phyloP scores from a whole-genome alignment of 2,113 vertebrate species.

The Zootoca vivipara region DNA sequence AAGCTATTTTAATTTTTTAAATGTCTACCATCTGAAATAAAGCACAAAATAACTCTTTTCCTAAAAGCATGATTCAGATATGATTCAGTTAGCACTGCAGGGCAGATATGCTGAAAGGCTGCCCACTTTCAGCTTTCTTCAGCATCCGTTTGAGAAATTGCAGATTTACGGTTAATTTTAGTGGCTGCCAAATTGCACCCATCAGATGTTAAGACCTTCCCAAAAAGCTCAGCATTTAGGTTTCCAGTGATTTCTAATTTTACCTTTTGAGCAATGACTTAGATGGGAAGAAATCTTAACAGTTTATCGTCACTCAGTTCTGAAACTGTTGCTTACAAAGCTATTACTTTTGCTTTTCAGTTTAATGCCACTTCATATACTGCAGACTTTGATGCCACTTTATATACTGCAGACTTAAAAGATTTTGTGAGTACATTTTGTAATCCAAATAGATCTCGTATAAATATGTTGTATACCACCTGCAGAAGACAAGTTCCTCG shows the following conservation, averaged over 20 bases:
- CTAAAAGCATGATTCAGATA: neutral
- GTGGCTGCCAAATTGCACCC: neutral
- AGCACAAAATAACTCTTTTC: neutral
- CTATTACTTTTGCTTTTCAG: conserved; percentile 65
- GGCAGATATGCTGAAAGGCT: neutral
- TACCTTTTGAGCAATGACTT: neutral
- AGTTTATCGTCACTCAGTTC: neutral
- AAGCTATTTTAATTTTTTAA: neutral
- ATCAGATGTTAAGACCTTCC: neutral
- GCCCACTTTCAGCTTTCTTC: neutral
- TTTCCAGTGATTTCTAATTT: neutral
- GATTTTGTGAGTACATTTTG: conserved; percentile 70
- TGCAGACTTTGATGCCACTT: conserved; percentile 70
- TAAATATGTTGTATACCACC: neutral
- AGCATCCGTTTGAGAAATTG: neutral
- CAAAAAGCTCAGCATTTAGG: neutral
- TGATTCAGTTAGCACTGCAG: neutral
- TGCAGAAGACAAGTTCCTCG: neutral
- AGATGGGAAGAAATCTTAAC: neutral
- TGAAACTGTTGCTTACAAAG: conserved; percentile 19
- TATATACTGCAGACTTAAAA: conserved; percentile 75
- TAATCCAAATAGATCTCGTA: neutral
- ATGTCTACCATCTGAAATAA: neutral
- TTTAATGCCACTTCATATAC: conserved; percentile 77
- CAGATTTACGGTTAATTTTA: neutral